Percentiles rank a stretch among this genome's conserved stretches.
These are phyloP conservation scores for Heliconius cydno DNA, from an alignment of 2,888 invertebrate species.

Conservation along the genomic window DNA sequence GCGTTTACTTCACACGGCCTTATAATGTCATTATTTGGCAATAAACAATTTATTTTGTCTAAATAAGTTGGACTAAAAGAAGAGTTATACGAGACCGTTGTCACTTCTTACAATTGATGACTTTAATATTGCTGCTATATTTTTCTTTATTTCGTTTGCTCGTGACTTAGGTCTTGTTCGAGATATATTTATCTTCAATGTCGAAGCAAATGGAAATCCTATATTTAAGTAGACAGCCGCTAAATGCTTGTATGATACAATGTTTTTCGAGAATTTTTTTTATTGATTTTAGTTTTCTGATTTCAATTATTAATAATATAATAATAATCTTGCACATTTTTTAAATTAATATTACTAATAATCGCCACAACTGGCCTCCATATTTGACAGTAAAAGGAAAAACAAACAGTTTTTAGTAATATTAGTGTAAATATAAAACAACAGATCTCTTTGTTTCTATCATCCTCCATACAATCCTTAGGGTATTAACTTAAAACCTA, in stretches of 20 bases:
- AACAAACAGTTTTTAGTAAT: background rate
- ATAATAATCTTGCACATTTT: too few relatives aligned
- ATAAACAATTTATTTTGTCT: background rate
- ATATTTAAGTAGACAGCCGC: background rate
- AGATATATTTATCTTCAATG: conserved; percentile 33
- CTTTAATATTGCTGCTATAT: conserved; percentile 27
- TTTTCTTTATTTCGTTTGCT: conserved; percentile 31
- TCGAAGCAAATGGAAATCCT: conserved; percentile 4
- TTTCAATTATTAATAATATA: too few relatives aligned
- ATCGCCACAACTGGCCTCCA: too few relatives aligned
- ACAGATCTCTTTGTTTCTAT: background rate
- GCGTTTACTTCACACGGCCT: background rate
- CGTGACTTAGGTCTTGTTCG: conserved; percentile 31
- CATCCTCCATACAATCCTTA: background rate
- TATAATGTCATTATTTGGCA: background rate
- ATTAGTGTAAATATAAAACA: background rate
- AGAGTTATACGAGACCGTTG: conserved; percentile 16
- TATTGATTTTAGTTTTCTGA: too few relatives aligned
- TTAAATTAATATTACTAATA: too few relatives aligned
- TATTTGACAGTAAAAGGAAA: background rate
- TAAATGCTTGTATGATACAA: background rate
- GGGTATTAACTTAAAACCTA: conserved; percentile 8
- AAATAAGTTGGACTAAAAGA: background rate
- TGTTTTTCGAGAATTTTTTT: too few relatives aligned
- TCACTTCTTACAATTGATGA: conserved; percentile 31